Percentiles rank a stretch among this genome's conserved stretches.
These are phyloP conservation scores for Hydractinia echinata DNA, from an alignment of 30 jellyfish, hydroid and myxozoan genomes.

Conservation along the genomic window DNA sequence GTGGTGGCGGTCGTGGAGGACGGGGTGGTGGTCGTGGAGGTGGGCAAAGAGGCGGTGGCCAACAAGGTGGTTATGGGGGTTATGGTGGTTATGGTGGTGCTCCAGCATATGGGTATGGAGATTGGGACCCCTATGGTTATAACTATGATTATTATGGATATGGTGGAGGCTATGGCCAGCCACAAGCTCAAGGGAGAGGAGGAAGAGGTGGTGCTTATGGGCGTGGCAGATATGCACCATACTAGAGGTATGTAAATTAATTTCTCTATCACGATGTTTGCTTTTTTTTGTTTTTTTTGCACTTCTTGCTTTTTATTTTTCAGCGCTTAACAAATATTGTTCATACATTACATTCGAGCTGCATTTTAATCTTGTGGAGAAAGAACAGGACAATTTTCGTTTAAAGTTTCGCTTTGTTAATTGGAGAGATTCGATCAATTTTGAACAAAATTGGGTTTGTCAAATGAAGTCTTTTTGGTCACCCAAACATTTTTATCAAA, in stretches of 20 bases:
- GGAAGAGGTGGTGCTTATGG: constrained; percentile 40
- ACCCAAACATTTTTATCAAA: too few species aligned
- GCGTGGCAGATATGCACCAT: constrained; percentile 20
- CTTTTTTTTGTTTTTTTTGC: constrained; percentile 6
- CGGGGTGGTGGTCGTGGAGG: constrained; percentile 18
- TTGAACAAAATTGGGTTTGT: constrained; percentile 1
- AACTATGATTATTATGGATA: constrained; percentile 1
- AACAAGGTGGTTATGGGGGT: constrained; percentile 1
- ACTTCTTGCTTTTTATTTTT: neutral
- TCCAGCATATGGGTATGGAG: constrained; percentile 14
- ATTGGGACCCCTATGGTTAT: constrained; percentile 7
- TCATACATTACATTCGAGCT: neutral
- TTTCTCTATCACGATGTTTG: neutral
- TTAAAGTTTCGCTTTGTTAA: constrained; percentile 6
- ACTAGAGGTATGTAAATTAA: neutral
- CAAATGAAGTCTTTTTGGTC: too few species aligned
- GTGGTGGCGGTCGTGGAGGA: constrained; percentile 37
- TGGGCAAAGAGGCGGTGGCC: constrained; percentile 29
- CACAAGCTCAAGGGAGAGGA: constrained; percentile 16
- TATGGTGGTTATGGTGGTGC: constrained; percentile 34
- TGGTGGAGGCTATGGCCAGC: constrained; percentile 26
- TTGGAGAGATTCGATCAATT: neutral
- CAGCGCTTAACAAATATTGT: too few species aligned
- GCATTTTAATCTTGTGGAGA: constrained; percentile 5
- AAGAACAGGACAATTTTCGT: neutral